Evolutionary conservation across 2,797 vertebrate genomes (phyloP).

Genomic region (Girardinus metallicus): DNA sequence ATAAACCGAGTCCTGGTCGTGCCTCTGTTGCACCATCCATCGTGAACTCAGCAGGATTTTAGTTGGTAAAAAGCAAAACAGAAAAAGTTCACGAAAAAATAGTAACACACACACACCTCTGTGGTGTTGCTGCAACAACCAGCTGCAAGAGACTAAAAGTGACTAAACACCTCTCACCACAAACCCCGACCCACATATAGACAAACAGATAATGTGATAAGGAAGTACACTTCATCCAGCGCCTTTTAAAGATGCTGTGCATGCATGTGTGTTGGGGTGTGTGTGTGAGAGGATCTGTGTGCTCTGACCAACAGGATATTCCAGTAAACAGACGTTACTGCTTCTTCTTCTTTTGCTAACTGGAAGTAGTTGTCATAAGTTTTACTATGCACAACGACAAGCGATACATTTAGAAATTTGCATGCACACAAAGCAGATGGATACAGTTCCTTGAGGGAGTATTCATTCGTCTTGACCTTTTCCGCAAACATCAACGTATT

Average conservation of each 20-base stretch:
- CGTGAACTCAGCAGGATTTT: background rate
- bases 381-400: conserved; percentile 1
- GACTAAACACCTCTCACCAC: conserved; percentile 50
- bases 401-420: background rate
- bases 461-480: background rate
- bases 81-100: conserved; percentile 8
- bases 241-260: conserved; percentile 59
- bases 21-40: background rate
- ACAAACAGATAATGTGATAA: conserved; percentile 62
- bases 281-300: background rate
- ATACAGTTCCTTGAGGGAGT: background rate
- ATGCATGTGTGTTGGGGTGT: conserved; percentile 17
- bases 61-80: background rate
- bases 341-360: conserved; percentile 9
- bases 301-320: conserved; percentile 32
- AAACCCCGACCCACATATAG: conserved; percentile 39
- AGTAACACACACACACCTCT: conserved; percentile 1
- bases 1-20: background rate
- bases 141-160: conserved; percentile 47
- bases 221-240: conserved; percentile 73
- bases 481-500: background rate
- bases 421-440: background rate
- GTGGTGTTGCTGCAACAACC: conserved; percentile 20
- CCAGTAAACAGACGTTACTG: conserved; percentile 20
- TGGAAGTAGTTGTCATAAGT: conserved; percentile 16